Conservation (phyloP, 2,888 invertebrate species). For the Eurytoma adleriae region DNA sequence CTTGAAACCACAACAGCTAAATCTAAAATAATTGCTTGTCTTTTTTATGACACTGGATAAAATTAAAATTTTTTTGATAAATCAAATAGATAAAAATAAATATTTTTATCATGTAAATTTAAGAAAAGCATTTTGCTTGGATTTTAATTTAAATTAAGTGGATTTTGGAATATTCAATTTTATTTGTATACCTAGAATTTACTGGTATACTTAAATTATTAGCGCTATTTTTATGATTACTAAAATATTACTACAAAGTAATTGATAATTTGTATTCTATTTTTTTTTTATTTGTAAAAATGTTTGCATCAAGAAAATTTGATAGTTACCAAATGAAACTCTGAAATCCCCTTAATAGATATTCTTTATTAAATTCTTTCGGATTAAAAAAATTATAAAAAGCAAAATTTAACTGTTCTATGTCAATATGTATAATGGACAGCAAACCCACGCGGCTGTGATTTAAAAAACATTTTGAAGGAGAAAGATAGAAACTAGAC, state of each 20-base stretch:
- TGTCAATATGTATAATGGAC: constrained; percentile 32
- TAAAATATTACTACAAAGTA: no score
- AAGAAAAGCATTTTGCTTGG: constrained; percentile 22
- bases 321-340: constrained; percentile 2
- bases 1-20: constrained; percentile 22
- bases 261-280: background rate
- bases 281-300: constrained; percentile 1
- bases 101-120: constrained; percentile 26
- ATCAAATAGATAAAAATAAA: constrained; percentile 22
- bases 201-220: background rate
- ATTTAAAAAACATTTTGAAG: constrained; percentile 33
- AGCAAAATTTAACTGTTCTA: constrained; percentile 22
- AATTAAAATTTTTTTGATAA: constrained; percentile 11
- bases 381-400: constrained; percentile 7
- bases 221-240: no score
- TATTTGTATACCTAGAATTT: constrained; percentile 4
- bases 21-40: constrained; percentile 25
- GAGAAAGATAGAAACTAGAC: constrained; percentile 18
- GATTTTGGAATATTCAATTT: constrained; percentile 10
- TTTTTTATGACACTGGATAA: constrained; percentile 13
- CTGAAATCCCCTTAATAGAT: background rate
- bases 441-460: constrained; percentile 51
- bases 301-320: background rate
- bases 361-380: no score
- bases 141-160: constrained; percentile 10